Evolutionary conservation across 35 echinoderm and acorn worm species (phyloP), one percentile per base, ranked within the genome.

Genomic region (Strongylocentrotus purpuratus): DNA sequence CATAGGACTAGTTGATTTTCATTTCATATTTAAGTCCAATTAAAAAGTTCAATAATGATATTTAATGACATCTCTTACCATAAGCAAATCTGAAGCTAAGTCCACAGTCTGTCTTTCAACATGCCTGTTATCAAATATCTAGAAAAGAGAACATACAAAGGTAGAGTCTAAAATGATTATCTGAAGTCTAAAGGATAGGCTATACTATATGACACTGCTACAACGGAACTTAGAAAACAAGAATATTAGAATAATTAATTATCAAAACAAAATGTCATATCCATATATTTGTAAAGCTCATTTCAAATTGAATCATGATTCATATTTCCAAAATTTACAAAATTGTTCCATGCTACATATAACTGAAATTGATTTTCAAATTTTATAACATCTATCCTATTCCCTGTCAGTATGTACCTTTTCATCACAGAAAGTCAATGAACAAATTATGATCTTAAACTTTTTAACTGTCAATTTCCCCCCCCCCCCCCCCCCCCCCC

Each of bases 51-150:
- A 7, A 28, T 93, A 28, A 48, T 31, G 15, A n/a, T 11, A 10
- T 33, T 48, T 46, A 58, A 93, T 25, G 31, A 93, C 13, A 58
- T 45, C 32, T 50, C 45, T 93, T 70, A 98, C 97, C 97, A 97
- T 98, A n/a, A 98, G 95, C 96, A 98, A 97, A 41, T 98, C 97
- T 10, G 96, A 97, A 41, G 97, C 85, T 15, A 96, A 94, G 28
- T 94, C 95, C 3, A 97, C 95, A 35, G 97, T 96, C 88, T 94
- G 61, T 52, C 96, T 96, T 33, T 97, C 95, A 7, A 97, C 95
- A 45, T 97, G 97, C n/a, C 95, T 96, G 91, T 99, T 96, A 55
- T 93, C 96, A 94, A 99, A 99, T 35, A 99, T 99, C 98, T 99
- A 94, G 7, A 85, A 5, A 95, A 5, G 95, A 88, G 90, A 60